A percentile compares a stretch with the other conserved stretches of the same genome.
Evolutionary conservation across 2,113 vertebrate genomes (phyloP).

Genomic region (Dendropsophus ebraccatus): DNA sequence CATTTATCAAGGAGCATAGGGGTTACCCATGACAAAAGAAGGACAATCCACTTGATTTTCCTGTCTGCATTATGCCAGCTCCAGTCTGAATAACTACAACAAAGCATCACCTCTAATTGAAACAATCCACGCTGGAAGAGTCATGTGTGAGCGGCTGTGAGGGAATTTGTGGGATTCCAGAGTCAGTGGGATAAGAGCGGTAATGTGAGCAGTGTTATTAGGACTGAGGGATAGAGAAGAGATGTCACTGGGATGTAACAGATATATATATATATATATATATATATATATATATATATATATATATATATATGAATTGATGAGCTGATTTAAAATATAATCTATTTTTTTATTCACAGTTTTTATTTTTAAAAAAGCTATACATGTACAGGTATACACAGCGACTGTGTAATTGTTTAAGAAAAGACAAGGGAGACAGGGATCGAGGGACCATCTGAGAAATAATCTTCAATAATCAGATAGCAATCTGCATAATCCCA

Average conservation of each 20-base stretch:
- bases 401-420: neutral
- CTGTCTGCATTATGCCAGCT: constrained; percentile 10
- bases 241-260: neutral
- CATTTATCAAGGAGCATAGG: constrained; percentile 53
- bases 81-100: constrained; percentile 19
- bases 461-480: neutral
- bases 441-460: neutral
- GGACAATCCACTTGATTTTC: constrained; percentile 50
- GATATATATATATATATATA: no score
- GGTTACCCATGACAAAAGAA: constrained; percentile 56
- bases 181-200: neutral
- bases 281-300: no score
- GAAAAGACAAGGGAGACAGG: neutral
- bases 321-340: no score
- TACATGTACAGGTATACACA: neutral
- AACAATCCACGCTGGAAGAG: neutral
- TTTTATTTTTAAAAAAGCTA: no score
- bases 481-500: neutral
- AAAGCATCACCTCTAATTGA: constrained; percentile 8
- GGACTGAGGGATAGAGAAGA: neutral
- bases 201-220: neutral
- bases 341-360: neutral
- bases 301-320: no score
- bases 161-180: constrained; percentile 10
- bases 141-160: neutral